Percentiles rank a stretch among this genome's conserved stretches.
These are phyloP conservation scores for Macquaria ambigua DNA, from an alignment of 2,113 vertebrate genomes.

Conservation along the genomic window DNA sequence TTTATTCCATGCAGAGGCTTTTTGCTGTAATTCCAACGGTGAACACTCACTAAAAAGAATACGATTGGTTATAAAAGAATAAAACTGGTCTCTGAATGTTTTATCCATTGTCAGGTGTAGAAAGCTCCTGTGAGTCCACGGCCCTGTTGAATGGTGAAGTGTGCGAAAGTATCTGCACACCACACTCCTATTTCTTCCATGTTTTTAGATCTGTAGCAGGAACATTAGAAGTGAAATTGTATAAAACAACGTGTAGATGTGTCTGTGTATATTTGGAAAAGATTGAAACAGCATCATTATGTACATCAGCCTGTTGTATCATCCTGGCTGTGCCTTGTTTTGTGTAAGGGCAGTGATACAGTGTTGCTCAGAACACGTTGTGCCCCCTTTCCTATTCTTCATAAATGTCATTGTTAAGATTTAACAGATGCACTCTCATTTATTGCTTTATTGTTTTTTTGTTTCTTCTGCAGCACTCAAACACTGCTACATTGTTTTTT, in stretches of 20 bases:
- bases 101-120: no score
- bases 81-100: no score
- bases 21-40: no score
- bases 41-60: no score
- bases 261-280: not conserved
- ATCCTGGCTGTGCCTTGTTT: not conserved
- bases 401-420: not conserved
- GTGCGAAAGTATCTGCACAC: not conserved
- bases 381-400: not conserved
- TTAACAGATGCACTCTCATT: not conserved
- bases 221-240: not conserved
- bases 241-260: not conserved
- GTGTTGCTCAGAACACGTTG: not conserved
- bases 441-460: not conserved
- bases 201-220: not conserved
- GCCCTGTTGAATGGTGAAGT: no score
- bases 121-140: no score
- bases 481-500: not conserved
- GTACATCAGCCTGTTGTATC: not conserved
- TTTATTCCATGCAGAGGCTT: no score
- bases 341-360: not conserved
- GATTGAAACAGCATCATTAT: not conserved
- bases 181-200: not conserved
- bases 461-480: not conserved
- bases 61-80: no score